A percentile compares a stretch with the other conserved stretches of the same genome.
Evolutionary conservation across 1,140 invertebrate genomes (phyloP).

Genomic region (Drosophila paulistorum): DNA sequence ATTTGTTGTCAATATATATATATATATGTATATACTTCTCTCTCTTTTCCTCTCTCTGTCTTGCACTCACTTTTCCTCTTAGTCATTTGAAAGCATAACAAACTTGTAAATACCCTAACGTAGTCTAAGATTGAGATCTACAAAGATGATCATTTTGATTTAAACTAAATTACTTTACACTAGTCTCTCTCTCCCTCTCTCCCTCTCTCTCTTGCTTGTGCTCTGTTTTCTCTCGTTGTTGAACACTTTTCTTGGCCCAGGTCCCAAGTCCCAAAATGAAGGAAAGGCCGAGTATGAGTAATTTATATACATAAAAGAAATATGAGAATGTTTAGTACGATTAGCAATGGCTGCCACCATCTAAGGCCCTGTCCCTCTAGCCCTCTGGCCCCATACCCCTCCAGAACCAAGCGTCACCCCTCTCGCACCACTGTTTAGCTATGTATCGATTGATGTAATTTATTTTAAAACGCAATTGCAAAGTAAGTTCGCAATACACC

Average conservation of each 20-base stretch:
- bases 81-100: background rate
- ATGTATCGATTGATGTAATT: conserved; percentile 58
- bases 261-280: background rate
- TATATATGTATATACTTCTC: background rate
- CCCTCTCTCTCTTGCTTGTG: too few relatives aligned
- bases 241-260: background rate
- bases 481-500: conserved; percentile 53
- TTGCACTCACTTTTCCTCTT: too few relatives aligned
- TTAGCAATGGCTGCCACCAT: conserved; percentile 49
- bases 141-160: background rate
- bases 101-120: background rate
- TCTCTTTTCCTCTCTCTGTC: background rate
- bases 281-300: conserved; percentile 36
- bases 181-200: too few relatives aligned
- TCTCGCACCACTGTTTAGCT: too few relatives aligned
- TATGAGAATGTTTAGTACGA: conserved; percentile 50
- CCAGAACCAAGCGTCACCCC: background rate
- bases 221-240: background rate
- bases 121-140: background rate
- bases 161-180: too few relatives aligned
- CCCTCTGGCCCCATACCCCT: background rate
- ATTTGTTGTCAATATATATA: too few relatives aligned
- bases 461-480: conserved; percentile 76
- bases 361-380: background rate
- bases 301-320: conserved; percentile 55